A percentile compares a stretch with the other conserved stretches of the same genome.
These are phyloP conservation scores for Drosophila teissieri DNA, from an alignment of 1,140 invertebrate species.

Conservation along the genomic window DNA sequence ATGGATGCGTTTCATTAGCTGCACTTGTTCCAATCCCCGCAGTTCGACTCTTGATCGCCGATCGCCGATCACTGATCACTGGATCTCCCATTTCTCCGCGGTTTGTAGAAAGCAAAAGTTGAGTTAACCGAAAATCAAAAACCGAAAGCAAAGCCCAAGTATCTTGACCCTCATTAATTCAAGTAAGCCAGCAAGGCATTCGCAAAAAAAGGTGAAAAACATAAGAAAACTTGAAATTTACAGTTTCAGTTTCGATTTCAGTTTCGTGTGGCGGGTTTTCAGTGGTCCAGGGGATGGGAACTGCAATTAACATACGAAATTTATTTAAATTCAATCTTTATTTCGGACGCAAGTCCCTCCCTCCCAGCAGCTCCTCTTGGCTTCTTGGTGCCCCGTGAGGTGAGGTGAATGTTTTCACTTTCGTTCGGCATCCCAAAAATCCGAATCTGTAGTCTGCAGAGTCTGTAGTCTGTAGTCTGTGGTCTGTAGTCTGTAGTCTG, in stretches of 20 bases:
- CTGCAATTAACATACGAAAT: constrained; percentile 80
- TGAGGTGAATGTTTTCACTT: constrained; percentile 70
- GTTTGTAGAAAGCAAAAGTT: constrained; percentile 45
- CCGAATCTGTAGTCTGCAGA: constrained; percentile 6
- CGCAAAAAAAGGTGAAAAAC: constrained; percentile 24
- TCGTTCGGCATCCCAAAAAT: constrained; percentile 78
- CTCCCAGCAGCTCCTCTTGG: constrained; percentile 17
- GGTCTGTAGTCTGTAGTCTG: constrained; percentile 1
- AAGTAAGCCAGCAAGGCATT: constrained; percentile 58
- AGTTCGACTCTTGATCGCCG: not conserved
- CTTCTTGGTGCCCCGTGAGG: constrained; percentile 49
- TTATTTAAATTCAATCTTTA: constrained; percentile 82
- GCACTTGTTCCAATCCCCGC: constrained; percentile 23
- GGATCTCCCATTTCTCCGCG: constrained; percentile 8
- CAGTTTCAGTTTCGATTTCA: constrained; percentile 42
- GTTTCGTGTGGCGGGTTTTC: constrained; percentile 12
- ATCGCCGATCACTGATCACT: not conserved
- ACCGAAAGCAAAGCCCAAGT: constrained; percentile 59
- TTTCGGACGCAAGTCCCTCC: constrained; percentile 22
- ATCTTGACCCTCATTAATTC: constrained; percentile 82
- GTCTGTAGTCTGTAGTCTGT: constrained; percentile 4
- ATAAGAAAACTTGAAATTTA: constrained; percentile 41
- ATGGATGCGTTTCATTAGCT: constrained; percentile 25
- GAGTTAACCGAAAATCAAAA: constrained; percentile 52
- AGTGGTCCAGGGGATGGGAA: not conserved